Conservation (phyloP, 2,888 invertebrate genomes). For the Polyommatus iphigenia region DNA sequence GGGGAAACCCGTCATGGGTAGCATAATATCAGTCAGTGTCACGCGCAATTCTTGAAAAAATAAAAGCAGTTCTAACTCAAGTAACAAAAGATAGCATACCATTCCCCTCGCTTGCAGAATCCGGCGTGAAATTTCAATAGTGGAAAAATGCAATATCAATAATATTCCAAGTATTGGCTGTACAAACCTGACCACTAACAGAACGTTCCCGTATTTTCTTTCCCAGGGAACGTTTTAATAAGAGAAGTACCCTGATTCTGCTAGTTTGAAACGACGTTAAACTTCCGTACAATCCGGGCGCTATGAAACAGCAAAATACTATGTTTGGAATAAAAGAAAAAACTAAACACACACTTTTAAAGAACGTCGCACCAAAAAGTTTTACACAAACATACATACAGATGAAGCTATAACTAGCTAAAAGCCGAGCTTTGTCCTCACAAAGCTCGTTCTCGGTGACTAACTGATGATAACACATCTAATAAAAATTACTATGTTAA, state of each 20-base stretch:
- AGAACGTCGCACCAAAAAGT: too few species aligned
- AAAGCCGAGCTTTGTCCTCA: too few species aligned
- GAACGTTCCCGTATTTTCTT: constrained; percentile 43
- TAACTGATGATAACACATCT: too few species aligned
- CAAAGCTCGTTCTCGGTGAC: too few species aligned
- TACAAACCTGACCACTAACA: constrained; percentile 51
- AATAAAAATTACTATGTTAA: too few species aligned
- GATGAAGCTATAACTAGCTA: too few species aligned
- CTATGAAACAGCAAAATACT: background rate
- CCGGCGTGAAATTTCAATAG: constrained; percentile 37
- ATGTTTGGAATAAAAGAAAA: too few species aligned
- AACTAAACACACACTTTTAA: too few species aligned
- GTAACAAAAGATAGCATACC: background rate
- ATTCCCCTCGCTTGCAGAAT: background rate
- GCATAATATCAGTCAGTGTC: too few species aligned
- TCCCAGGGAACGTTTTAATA: constrained; percentile 35
- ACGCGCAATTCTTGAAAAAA: too few species aligned
- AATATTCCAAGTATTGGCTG: constrained; percentile 64
- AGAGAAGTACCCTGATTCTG: background rate
- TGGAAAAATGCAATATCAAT: constrained; percentile 57
- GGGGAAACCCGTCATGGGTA: too few species aligned
- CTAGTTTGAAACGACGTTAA: background rate
- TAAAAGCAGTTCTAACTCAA: background rate
- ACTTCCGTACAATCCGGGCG: background rate
- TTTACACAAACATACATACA: too few species aligned